These are phyloP conservation scores for Paraescarpia echinospica DNA, from an alignment of 1,140 invertebrate genomes.

Conservation along the genomic window DNA sequence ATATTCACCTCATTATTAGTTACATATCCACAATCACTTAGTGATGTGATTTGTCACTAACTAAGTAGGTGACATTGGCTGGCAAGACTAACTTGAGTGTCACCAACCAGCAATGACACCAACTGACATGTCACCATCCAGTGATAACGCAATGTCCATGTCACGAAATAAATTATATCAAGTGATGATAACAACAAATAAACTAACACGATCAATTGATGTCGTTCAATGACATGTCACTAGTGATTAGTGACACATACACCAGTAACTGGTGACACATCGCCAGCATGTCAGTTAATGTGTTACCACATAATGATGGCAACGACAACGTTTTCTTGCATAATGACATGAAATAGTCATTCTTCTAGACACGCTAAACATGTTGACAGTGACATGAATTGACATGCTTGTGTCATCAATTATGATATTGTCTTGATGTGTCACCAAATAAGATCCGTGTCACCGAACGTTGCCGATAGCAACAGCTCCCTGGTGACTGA, in stretches of 20 bases:
- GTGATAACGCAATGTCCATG: not conserved
- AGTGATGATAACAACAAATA: not conserved
- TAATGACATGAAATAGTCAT: not conserved
- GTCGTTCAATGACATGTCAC: not conserved
- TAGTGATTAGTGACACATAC: not conserved
- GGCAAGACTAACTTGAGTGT: not conserved
- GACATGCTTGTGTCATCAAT: not conserved
- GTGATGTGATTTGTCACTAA: not conserved
- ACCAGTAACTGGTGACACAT: not conserved
- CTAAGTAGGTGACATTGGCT: not conserved
- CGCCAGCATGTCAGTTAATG: not conserved
- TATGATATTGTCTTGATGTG: not conserved
- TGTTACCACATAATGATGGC: not conserved
- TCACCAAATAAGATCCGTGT: not conserved
- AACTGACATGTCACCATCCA: not conserved
- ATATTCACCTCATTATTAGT: not conserved
- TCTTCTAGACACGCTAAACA: not conserved
- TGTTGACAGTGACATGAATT: not conserved
- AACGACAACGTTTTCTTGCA: not conserved
- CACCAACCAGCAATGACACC: not conserved
- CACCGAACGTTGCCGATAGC: not conserved
- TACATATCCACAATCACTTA: not conserved
- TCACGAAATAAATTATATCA: not conserved
- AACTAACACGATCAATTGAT: not conserved
- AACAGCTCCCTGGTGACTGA: not conserved